Evolutionary conservation across 2,797 vertebrate species (phyloP), one percentile per base, ranked within the genome.

Genomic region (Bradypodion pumilum): DNA sequence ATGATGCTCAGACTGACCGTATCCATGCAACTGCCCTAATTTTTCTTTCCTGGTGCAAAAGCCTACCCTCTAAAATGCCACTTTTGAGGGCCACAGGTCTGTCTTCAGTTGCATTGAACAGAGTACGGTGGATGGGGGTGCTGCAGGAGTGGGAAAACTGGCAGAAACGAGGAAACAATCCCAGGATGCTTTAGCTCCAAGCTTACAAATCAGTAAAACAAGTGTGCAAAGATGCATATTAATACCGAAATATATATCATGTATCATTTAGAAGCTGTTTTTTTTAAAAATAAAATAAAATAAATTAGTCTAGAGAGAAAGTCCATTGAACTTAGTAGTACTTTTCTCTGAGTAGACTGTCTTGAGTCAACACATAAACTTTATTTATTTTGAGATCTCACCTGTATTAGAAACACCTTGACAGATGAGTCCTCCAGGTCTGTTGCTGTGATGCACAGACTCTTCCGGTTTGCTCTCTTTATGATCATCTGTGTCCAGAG

Each of bases 321-420:
- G 49, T 13, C 29, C 19, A 72, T 1, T 1, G 52, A 59, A 60
- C 7, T 72, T 27, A 56, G 19, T 52, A 32, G 21, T 12, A 23
- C 7, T 5, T 10, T 35, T 32, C 12, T 35, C 74, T 56, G 19
- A 75, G 32, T 75, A 75, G 19, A 75, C 1, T 37, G 49, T n/a
- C 4, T 35, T 35, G 16, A 49, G 32, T 32, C 44, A 6, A 56
- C 29, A 74, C 9, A 56, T 56, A 75, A 75, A 69, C 5, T 9
- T 15, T 32, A 2, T 19, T 77, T 63, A 59, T 42, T 3, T 84
- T 70, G 88, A 21, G 29, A 29, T 78, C 91, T 92, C 92, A 96
- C 96, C 93, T 97, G 96, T 89, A 96, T 93, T 81, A 97, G 93
- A 91, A 97, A 97, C 77, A 97, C 91, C 84, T 96, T 95, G 86